Evolutionary conservation across 1,140 invertebrate species (phyloP), one percentile per base, ranked within the genome.

Genomic region (Aphis craccivora): DNA sequence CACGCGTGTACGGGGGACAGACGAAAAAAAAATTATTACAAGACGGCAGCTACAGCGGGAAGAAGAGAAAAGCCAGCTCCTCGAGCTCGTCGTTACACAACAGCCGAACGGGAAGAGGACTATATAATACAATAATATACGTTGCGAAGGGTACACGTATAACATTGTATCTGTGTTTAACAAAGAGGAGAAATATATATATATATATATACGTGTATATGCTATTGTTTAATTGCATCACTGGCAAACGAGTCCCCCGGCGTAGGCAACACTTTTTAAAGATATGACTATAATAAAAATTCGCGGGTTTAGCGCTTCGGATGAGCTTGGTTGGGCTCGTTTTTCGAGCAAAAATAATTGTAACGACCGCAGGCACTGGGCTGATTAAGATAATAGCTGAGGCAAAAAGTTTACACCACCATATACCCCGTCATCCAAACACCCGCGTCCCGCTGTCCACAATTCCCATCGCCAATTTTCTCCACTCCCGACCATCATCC

Each of bases 351-450:
- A 86, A 93, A 93, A 93, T 93, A 93, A 93, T 93, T 93, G 91
- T 93, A 93, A 93, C 91, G 91, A 93, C 91, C 91, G 91, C 91
- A 84, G 81, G 81, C 91, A 93, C 91, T 84, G 91, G 81, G 81
- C 81, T 93, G 91, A 93, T 93, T 93, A 93, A 93, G 91, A 93
- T 93, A 93, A 93, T 93, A 93, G 91, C 91, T 25, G 76, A 48
- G 91, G 91, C 48, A 84, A 93, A 93, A 93, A 93, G 91, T 93
- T 93, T 93, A 93, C 91, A 86, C 81, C 60, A 76, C 60, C 14
- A 76, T 76, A 76, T 76, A 76, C 60, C 60, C 60, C 60, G 30
- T 76, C 60, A n/a, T 76, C 60, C 60, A n/a, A n/a, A 76, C n/a
- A n/a, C 14, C 60, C 11, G 30, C 60, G 14, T 5, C 30, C 8